Base-by-base conservation (phyloP, 2,888 invertebrate genomes). In the Apodemia duryi region DNA sequence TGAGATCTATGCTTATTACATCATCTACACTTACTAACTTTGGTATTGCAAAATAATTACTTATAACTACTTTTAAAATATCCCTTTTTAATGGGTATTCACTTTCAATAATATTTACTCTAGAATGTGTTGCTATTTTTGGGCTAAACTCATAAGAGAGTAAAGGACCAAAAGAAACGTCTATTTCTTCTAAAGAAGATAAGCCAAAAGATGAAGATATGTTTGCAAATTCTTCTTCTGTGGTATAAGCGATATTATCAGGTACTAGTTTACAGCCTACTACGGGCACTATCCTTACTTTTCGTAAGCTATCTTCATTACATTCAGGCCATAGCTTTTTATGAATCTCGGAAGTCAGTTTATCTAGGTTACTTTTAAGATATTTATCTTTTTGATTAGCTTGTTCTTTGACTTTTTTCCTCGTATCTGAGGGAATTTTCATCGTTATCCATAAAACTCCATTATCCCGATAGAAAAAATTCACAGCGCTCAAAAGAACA, bases 11-110 rank as follows among this genome's bases (percentile, higher is more conserved):
- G 63, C 91, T 89, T 77, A 96, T 94, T 54, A 95, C 83, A 78
- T 96, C 95, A 74, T 93, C 92, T 61, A 88, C 83, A 74, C 93
- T 93, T 5, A 96, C 75, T 71, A 95, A 85, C 75, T 94, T 94
- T 29, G 96, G 96, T 57, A 85, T 84, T 76, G 92, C 93, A 80
- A 97, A 96, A 77, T 95, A 94, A 75, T 94, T 95, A 74, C 92
- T 93, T 52, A 96, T 78, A 63, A 95, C 81, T 64, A 91, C 83
- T 79, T 95, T 95, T 0, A 93, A 80, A 61, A 95, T 88, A 63
- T 89, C 88, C 77, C 87, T 88, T 10, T 83, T 79, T 66, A 91
- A 72, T 65, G 90, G 89, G 80, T 81, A 86, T 35, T 91, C 89
- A 77, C 88, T 90, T 1, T 86, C 79, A 67, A 91, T 70, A 1